Conservation (phyloP, 2,113 vertebrate genomes). For the Ondatra zibethicus region DNA sequence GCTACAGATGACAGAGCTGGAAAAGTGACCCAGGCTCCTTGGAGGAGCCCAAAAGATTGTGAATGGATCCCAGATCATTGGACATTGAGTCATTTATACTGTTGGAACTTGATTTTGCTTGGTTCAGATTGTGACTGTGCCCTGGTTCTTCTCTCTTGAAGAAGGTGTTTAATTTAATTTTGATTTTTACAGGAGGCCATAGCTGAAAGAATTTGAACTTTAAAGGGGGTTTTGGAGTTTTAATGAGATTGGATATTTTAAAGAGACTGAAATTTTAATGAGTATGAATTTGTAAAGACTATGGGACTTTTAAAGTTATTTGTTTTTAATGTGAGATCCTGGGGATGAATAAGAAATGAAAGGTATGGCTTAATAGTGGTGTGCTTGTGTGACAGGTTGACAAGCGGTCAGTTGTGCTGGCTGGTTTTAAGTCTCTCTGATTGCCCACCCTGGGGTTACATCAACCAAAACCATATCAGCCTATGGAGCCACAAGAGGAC, state of each 20-base stretch:
- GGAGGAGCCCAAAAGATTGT: neutral
- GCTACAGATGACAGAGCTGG: neutral
- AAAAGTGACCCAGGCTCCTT: neutral
- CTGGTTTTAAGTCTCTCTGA: neutral
- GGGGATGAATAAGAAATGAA: neutral
- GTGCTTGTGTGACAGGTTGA: neutral
- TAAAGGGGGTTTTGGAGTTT: neutral
- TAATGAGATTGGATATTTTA: neutral
- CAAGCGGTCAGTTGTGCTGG: neutral
- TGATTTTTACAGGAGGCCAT: neutral
- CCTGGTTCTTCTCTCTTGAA: neutral
- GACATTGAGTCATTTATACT: neutral
- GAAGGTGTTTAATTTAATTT: neutral
- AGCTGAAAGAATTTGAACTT: neutral
- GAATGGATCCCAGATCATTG: neutral
- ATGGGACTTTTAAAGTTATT: neutral
- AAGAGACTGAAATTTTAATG: neutral
- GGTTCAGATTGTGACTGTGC: neutral
- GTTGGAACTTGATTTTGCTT: neutral
- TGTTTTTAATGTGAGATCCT: neutral
- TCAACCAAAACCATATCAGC: neutral
- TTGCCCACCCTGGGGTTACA: neutral
- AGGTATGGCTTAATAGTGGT: neutral
- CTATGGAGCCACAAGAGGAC: neutral
- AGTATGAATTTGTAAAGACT: neutral